A percentile compares a stretch with the other conserved stretches of the same genome.
phyloP scores from a whole-genome alignment of 1,140 invertebrate genomes.

The Pseudachorutes palmiensis region DNA sequence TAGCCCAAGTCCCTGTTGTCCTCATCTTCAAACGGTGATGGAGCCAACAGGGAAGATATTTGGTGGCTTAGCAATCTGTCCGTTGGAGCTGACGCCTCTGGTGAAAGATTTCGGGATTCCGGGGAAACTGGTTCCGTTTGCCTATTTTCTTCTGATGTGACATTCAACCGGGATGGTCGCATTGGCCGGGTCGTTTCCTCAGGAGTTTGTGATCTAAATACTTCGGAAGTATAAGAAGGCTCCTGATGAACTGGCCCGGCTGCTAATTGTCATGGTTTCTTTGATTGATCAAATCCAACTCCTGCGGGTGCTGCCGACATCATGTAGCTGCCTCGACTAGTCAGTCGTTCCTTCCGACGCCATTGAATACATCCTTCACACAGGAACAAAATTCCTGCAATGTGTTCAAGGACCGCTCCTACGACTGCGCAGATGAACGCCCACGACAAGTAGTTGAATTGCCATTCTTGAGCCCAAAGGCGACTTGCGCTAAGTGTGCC shows the following conservation, averaged over 20 bases:
- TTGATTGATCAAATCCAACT: background rate
- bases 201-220: background rate
- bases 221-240: background rate
- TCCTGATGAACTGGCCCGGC: constrained; percentile 15
- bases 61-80: background rate
- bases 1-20: background rate
- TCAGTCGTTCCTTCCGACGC: background rate
- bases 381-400: constrained; percentile 32
- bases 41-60: background rate
- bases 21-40: constrained; percentile 1
- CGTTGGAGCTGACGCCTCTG: constrained; percentile 12
- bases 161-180: background rate
- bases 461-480: constrained; percentile 30
- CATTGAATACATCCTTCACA: constrained; percentile 26
- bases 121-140: constrained; percentile 1
- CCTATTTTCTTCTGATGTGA: background rate
- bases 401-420: constrained; percentile 26
- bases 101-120: background rate
- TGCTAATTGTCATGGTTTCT: constrained; percentile 33
- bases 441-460: constrained; percentile 28
- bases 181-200: background rate
- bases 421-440: constrained; percentile 25
- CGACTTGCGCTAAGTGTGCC: constrained; percentile 23
- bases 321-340: background rate
- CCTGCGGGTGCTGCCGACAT: background rate